A percentile compares a stretch with the other conserved stretches of the same genome.
Evolutionary conservation across 2,113 vertebrate species (phyloP).

Genomic region (Noturus placidus): DNA sequence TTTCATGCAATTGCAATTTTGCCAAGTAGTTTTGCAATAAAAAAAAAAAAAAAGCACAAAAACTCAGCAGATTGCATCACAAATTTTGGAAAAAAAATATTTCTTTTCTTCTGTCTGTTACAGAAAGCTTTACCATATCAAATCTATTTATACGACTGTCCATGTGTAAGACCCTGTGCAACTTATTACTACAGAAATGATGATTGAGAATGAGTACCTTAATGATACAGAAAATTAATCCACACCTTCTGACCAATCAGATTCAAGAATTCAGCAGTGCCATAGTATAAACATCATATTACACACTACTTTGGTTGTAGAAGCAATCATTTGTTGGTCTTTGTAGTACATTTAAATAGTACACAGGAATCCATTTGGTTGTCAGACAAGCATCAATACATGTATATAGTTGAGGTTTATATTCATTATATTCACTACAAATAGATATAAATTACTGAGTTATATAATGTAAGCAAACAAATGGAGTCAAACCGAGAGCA

Average conservation of each 20-base stretch:
- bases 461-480: slow-evolving; percentile 1
- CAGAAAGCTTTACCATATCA: not conserved
- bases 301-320: not conserved
- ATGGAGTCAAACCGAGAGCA: not conserved
- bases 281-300: not conserved
- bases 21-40: too few species aligned
- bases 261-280: not conserved
- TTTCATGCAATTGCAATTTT: too few species aligned
- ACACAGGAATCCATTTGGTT: not conserved
- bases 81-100: not conserved
- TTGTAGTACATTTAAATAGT: not conserved
- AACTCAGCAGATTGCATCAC: too few species aligned
- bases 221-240: not conserved
- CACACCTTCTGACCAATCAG: not conserved
- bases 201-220: not conserved
- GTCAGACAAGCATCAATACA: not conserved
- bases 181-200: not conserved
- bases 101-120: not conserved
- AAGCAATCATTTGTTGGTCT: not conserved
- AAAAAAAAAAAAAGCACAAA: too few species aligned
- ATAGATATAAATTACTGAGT: not conserved
- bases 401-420: not conserved
- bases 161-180: not conserved
- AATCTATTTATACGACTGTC: not conserved
- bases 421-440: not conserved